A percentile compares a stretch with the other conserved stretches of the same genome.
Evolutionary conservation across 2,113 vertebrate species (phyloP).

Genomic region (Pithys albifrons): DNA sequence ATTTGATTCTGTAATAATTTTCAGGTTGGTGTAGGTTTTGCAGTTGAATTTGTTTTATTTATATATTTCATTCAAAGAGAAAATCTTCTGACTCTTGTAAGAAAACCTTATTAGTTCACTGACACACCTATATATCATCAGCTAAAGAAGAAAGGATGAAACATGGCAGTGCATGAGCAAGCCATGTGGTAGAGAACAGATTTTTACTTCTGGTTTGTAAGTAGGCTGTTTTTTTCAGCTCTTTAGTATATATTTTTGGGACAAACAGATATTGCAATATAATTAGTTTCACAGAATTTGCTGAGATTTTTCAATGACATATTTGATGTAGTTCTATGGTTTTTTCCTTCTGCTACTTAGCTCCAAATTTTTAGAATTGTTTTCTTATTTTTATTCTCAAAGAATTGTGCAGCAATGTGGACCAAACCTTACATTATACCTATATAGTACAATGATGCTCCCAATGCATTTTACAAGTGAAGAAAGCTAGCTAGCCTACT

Average conservation of each 20-base stretch:
- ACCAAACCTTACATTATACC: not conserved
- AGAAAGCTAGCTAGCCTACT: not conserved
- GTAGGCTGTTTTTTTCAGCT: not conserved
- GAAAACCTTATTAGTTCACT: not conserved
- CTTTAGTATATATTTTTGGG: not conserved
- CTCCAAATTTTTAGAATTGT: not conserved
- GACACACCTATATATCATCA: not conserved
- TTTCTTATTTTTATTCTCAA: not conserved
- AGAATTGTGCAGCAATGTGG: not conserved
- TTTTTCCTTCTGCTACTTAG: not conserved
- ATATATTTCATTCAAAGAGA: not conserved
- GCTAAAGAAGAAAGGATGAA: not conserved
- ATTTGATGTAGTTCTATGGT: not conserved
- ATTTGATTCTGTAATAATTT: not conserved
- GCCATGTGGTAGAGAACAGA: not conserved
- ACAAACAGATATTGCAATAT: not conserved
- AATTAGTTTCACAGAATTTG: not conserved
- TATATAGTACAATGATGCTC: not conserved
- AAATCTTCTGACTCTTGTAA: not conserved
- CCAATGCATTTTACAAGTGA: not conserved
- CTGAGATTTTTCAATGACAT: not conserved
- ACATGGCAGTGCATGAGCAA: not conserved
- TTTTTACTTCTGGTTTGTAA: not conserved
- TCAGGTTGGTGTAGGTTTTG: not conserved
- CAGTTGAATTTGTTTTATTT: not conserved